These are phyloP conservation scores for Onychomys torridus DNA, from an alignment of 2,797 vertebrate genomes.

Conservation along the genomic window DNA sequence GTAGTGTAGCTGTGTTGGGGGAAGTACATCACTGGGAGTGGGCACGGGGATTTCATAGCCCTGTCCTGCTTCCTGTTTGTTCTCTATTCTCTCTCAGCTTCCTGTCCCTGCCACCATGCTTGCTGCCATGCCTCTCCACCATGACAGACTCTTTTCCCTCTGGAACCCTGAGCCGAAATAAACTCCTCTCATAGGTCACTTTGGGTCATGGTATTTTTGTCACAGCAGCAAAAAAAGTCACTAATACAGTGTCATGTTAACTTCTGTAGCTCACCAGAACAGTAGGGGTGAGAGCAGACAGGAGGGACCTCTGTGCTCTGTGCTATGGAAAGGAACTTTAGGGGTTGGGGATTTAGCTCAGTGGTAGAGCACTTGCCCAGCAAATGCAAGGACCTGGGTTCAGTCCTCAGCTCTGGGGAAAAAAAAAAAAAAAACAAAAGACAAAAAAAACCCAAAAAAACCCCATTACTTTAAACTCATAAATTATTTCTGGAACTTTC, in stretches of 20 bases:
- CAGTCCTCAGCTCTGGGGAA: no score
- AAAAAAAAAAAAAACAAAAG: no score
- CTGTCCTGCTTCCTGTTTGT: not conserved
- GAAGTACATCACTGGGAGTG: not conserved
- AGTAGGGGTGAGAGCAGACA: rapidly evolving
- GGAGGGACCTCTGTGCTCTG: not conserved
- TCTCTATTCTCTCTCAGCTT: not conserved
- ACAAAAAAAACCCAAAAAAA: no score
- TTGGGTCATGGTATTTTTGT: not conserved
- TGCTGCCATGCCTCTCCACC: not conserved
- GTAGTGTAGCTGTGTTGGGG: not conserved
- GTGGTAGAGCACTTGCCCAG: no score
- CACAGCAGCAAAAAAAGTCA: not conserved
- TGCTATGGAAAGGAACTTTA: not conserved
- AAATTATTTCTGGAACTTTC: not conserved
- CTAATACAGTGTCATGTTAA: not conserved
- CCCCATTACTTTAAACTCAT: not conserved
- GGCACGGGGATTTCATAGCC: not conserved
- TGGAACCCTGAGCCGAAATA: not conserved
- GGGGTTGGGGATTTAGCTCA: no score
- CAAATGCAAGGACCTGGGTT: no score
- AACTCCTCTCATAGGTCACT: not conserved
- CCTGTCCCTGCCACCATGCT: not conserved
- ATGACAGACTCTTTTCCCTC: not conserved
- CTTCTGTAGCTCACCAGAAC: not conserved